Percentiles rank a stretch among this genome's conserved stretches.
phyloP scores from a whole-genome alignment of 2,888 invertebrate genomes.

The Phyto melanocephala region DNA sequence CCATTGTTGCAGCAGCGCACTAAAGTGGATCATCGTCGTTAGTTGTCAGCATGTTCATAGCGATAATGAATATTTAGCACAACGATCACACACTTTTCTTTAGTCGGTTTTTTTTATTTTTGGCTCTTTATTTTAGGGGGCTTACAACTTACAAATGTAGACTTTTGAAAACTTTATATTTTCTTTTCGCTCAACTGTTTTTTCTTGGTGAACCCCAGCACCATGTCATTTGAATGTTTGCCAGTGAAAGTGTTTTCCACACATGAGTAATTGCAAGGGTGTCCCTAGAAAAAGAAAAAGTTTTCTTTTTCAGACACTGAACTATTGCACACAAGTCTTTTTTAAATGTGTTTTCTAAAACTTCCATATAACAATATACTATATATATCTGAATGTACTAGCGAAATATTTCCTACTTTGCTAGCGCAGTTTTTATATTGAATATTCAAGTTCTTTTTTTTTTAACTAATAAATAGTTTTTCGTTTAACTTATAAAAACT shows the following conservation, averaged over 20 bases:
- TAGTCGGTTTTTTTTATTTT: conserved; percentile 29
- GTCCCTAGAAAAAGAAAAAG: background rate
- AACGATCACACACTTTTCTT: conserved; percentile 43
- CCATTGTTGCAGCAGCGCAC: conserved; percentile 32
- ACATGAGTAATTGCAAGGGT: conserved; percentile 55
- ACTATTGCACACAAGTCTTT: too few species aligned
- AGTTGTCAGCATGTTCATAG: conserved; percentile 14
- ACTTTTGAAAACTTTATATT: conserved; percentile 6
- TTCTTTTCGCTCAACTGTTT: conserved; percentile 39
- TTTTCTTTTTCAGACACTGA: background rate
- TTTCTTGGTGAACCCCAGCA: conserved; percentile 60
- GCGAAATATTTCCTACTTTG: too few species aligned
- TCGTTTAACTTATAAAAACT: too few species aligned
- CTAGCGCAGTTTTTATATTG: too few species aligned
- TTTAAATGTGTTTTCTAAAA: too few species aligned
- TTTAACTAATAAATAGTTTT: too few species aligned
- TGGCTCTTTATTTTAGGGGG: background rate
- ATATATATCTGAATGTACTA: too few species aligned
- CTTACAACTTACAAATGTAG: conserved; percentile 11
- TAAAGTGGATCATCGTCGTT: conserved; percentile 49
- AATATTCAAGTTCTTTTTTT: too few species aligned
- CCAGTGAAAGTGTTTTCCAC: conserved; percentile 78
- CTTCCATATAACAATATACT: too few species aligned
- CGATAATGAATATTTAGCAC: background rate
- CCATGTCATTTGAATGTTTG: conserved; percentile 52